A percentile compares a stretch with the other conserved stretches of the same genome.
Evolutionary conservation across 1,140 invertebrate genomes (phyloP).

Genomic region (Diuraphis noxia): DNA sequence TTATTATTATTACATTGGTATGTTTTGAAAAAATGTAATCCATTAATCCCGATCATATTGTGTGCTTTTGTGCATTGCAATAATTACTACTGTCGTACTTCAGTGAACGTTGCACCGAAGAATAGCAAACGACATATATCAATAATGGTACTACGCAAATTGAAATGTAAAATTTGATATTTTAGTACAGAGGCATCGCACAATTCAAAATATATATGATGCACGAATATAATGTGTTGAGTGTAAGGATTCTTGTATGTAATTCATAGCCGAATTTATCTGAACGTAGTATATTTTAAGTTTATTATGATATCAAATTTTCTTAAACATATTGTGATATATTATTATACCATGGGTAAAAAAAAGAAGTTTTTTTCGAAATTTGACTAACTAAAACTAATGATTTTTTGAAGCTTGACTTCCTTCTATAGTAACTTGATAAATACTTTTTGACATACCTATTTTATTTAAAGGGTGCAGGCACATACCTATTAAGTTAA

Average conservation of each 20-base stretch:
- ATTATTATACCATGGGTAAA: background rate
- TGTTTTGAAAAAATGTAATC: background rate
- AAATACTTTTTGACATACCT: background rate
- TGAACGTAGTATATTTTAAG: background rate
- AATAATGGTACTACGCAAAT: background rate
- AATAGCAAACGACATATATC: background rate
- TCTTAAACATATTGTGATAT: fast-evolving
- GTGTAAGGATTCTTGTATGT: background rate
- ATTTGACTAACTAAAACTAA: background rate
- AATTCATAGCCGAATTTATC: background rate
- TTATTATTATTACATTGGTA: too few relatives aligned
- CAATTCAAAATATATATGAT: background rate
- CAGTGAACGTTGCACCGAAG: background rate
- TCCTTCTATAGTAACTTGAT: background rate
- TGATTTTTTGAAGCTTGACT: background rate
- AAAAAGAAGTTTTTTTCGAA: background rate
- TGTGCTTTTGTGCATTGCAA: background rate
- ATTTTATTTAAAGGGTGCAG: background rate
- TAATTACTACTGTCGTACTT: background rate
- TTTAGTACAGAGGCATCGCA: background rate
- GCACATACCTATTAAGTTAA: background rate
- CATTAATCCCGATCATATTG: background rate
- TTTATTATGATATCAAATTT: background rate
- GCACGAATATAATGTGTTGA: background rate
- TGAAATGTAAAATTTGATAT: background rate